Conservation (phyloP, 2,113 vertebrate species). For the Ptychochromis oligacanthus region DNA sequence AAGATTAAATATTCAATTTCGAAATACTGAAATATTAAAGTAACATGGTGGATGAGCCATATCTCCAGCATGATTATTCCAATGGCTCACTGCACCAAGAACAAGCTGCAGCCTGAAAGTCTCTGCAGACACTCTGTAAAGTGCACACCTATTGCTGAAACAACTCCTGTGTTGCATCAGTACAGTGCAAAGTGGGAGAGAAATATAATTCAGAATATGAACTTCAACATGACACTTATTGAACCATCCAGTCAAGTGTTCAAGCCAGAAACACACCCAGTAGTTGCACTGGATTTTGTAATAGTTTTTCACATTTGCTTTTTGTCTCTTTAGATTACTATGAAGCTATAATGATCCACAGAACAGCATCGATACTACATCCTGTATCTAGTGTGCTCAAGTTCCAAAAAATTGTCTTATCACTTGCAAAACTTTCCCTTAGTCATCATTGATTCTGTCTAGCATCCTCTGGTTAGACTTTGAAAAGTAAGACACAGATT, state of each 20-base stretch:
- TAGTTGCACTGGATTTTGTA: conserved; percentile 18
- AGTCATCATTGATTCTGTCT: conserved; percentile 3
- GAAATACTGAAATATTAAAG: neutral
- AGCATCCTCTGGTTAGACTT: conserved; percentile 12
- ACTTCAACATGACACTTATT: conserved; percentile 56
- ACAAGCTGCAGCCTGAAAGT: conserved; percentile 45
- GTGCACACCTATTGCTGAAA: conserved; percentile 65
- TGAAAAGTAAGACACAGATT: conserved; percentile 11
- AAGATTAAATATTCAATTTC: neutral
- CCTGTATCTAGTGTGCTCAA: neutral
- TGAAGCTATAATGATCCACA: neutral
- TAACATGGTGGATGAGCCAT: conserved; percentile 23
- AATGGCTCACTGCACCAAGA: conserved; percentile 34
- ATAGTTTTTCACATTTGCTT: conserved; percentile 7
- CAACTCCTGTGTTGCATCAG: conserved; percentile 68
- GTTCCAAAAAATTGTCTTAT: neutral
- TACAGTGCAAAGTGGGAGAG: conserved; percentile 51
- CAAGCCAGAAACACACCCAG: conserved; percentile 23
- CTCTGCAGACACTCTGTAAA: conserved; percentile 36
- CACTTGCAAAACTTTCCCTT: conserved; percentile 2
- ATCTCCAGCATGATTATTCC: conserved; percentile 3
- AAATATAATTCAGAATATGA: conserved; percentile 50
- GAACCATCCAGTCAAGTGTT: conserved; percentile 34
- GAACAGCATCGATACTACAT: neutral
- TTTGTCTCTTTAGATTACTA: conserved; percentile 9